Base-by-base conservation (phyloP, 2,888 invertebrate species). In the Leptarthrus brevirostris region DNA sequence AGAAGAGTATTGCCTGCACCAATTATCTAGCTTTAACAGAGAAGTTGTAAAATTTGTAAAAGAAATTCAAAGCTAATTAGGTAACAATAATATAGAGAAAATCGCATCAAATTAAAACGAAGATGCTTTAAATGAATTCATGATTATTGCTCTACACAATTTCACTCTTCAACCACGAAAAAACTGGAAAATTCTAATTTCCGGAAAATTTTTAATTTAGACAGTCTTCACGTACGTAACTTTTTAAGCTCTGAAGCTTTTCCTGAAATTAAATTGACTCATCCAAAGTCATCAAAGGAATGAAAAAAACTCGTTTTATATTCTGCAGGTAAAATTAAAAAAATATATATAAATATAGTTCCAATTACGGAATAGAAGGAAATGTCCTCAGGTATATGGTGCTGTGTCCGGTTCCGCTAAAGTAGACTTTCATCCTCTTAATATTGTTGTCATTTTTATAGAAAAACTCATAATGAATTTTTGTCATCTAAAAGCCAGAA, bases 221-320 rank as follows among this genome's bases (percentile, higher is more conserved):
- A 61, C 16, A 61, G 61, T 61, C 61, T 16, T 20, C 36, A 61
- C 61, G 61, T 61, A 36, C 61, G 61, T 61, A 61, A 61, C 61
- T 40, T 61, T 61, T 61, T 61, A 61, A 61, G 61, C 61, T 61
- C 16, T 20, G 36, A 34, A 61, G 61, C 61, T 61, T 61, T 61
- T 36, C 36, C 36, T 61, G 61, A 40, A 61, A 61, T 61, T 61
- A 61, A 61, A 61, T 61, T 61, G 61, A 61, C 36, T 61, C 61
- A 61, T 40, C 61, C 61, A 40, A 61, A 61, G 61, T 61, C 61
- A 61, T 61, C 61, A 61, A 61, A 61, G 61, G 36, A 61, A 61
- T 20, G 61, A 36, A 61, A 40, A n/a, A 18, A 40, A 36, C 61
- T 61, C 61, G 36, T 22, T 61, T 61, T 61, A 22, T 61, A 61